Evolutionary conservation across 2,113 vertebrate genomes (phyloP).

Genomic region (Myiagra hebetior): DNA sequence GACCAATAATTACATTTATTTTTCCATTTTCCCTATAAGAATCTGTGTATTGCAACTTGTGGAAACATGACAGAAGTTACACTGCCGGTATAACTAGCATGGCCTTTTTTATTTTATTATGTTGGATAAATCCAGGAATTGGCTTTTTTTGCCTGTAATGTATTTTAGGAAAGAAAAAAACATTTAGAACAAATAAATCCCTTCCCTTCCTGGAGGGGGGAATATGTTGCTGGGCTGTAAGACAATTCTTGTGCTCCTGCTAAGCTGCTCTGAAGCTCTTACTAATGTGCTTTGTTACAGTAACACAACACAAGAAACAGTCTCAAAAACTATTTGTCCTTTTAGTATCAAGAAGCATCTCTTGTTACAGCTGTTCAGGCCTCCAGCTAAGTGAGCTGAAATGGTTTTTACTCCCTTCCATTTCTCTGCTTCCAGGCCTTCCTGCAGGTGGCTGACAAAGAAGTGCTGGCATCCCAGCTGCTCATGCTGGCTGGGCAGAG

Average conservation of each 20-base stretch:
- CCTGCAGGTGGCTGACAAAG: slow-evolving; percentile 89
- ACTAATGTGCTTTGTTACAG: background rate
- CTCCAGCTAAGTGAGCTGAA: background rate
- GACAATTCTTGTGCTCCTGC: background rate
- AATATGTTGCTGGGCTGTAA: background rate
- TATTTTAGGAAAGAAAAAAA: background rate
- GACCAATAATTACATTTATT: background rate
- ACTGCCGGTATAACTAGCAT: background rate
- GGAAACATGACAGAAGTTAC: background rate
- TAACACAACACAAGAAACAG: background rate
- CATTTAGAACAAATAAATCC: background rate
- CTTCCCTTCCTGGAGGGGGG: background rate
- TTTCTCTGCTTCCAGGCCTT: slow-evolving; percentile 77
- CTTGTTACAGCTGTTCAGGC: background rate
- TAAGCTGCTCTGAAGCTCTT: background rate
- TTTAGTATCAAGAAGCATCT: background rate
- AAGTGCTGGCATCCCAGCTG: slow-evolving; percentile 93
- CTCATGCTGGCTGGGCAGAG: slow-evolving; percentile 91
- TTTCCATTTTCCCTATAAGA: background rate
- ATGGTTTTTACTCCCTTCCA: background rate
- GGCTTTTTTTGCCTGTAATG: background rate
- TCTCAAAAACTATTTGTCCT: background rate
- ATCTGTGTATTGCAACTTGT: background rate
- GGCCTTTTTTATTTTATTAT: background rate
- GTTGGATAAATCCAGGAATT: background rate